Evolutionary conservation across 2,797 vertebrate genomes (phyloP).

Genomic region (Rousettus madagascariensis): DNA sequence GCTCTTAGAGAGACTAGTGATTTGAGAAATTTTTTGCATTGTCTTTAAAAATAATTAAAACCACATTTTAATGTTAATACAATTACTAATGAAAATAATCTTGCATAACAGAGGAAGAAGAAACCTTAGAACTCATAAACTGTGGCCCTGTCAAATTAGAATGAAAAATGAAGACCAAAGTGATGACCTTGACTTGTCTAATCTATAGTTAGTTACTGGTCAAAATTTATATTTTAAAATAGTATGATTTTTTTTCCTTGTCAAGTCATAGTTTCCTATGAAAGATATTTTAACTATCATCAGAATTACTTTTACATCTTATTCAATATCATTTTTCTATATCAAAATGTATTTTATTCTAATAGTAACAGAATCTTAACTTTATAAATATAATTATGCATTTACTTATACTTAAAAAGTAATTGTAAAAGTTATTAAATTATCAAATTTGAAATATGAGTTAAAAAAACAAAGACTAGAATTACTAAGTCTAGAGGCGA

Average conservation of each 20-base stretch:
- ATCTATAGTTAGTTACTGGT: background rate
- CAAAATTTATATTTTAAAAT: conserved; percentile 38
- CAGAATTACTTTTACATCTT: background rate
- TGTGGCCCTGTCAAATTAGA: conserved; percentile 51
- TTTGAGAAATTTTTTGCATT: conserved; percentile 48
- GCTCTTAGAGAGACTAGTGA: background rate
- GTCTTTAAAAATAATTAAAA: conserved; percentile 72
- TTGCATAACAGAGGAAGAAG: conserved; percentile 52
- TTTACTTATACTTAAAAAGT: conserved; percentile 45
- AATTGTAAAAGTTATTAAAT: background rate
- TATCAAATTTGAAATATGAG: conserved; percentile 8
- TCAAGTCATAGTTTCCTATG: conserved; percentile 23
- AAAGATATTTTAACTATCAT: background rate
- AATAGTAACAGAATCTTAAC: background rate
- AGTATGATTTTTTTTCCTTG: background rate
- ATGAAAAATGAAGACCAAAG: conserved; percentile 49
- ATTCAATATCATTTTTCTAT: background rate
- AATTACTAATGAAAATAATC: conserved; percentile 57
- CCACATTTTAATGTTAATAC: conserved; percentile 67
- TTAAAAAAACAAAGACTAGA: background rate
- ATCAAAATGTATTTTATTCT: conserved; percentile 13
- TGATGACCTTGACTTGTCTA: conserved; percentile 50
- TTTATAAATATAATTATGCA: conserved; percentile 31
- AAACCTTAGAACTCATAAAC: conserved; percentile 13
- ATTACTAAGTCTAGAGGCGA: background rate